Conservation (phyloP, 2,888 invertebrate species). For the Hypolimnas misippus region DNA sequence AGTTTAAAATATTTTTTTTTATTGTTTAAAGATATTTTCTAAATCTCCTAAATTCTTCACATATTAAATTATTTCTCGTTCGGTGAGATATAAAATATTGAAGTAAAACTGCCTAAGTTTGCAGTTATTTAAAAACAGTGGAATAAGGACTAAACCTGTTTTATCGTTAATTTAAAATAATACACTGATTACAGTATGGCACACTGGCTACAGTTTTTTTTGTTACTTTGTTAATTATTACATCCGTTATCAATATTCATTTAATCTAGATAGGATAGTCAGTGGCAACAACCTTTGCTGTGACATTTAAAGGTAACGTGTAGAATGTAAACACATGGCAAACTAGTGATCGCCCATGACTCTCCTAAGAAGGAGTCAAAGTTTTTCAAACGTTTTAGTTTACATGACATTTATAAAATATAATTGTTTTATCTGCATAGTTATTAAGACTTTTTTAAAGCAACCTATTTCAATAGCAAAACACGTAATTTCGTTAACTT, state of each 20-base stretch:
- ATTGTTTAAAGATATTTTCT: conserved; percentile 52
- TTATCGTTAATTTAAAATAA: too few relatives aligned
- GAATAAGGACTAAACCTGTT: too few relatives aligned
- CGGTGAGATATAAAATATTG: too few relatives aligned
- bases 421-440: background rate
- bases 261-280: conserved; percentile 3
- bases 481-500: too few relatives aligned
- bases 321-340: conserved; percentile 23
- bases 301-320: conserved; percentile 28
- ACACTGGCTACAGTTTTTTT: background rate
- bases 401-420: background rate
- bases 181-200: background rate
- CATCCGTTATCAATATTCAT: conserved; percentile 5
- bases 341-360: conserved; percentile 18
- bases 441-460: too few relatives aligned
- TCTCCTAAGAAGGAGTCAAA: conserved; percentile 18
- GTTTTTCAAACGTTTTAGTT: conserved; percentile 8
- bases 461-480: too few relatives aligned
- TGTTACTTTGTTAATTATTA: background rate
- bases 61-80: too few relatives aligned
- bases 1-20: background rate
- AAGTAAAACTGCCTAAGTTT: too few relatives aligned
- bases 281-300: conserved; percentile 9
- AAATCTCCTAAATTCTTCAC: background rate
- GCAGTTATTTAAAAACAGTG: too few relatives aligned